Base-by-base conservation (phyloP, 2,797 vertebrate genomes). In the Labroides dimidiatus region DNA sequence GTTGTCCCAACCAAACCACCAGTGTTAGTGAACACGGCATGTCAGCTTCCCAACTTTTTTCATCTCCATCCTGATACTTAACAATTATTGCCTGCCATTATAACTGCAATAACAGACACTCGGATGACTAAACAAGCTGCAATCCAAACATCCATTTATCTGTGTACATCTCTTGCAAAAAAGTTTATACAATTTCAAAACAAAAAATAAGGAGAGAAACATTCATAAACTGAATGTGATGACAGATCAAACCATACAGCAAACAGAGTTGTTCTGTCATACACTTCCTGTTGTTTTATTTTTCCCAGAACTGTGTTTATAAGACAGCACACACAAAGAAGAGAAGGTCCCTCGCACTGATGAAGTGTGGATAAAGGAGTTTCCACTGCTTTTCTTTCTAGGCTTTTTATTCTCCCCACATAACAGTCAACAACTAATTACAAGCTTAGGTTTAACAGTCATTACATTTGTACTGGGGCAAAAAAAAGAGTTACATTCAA, bases 121-220 rank as follows among this genome's bases (percentile, higher is more conserved):
- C 33, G 63, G 80, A 86, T 85, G 87, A 87, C 90, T 93, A 93
- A 93, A 93, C 91, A 92, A 87, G 87, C 79, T 72, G 81, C 71
- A 89, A 89, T 91, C 89, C 89, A 93, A 94, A 93, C 91, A 92
- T 80, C 79, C 82, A 69, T 82, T 87, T 89, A 92, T 93, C 89
- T 94, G 92, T 94, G 93, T 94, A 94, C 91, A 88, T 93, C 90
- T 91, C 75, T 52, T 5, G 72, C 89, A 85, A 89, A 84, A 81
- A 88, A 48, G 92, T 94, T 94, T 94, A 94, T 88, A 90, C 78
- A 82, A 84, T 84, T 81, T 84, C 89, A 91, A 94, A 93, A 94
- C 92, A 94, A 92, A 93, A n/a, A 93, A 92, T 89, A 92, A 71
- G 85, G 73, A 65, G 81, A 75, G 87, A 90, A 77, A 86, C 86